Conservation (phyloP, 2,113 vertebrate species). For the Leptocoma aspasia region DNA sequence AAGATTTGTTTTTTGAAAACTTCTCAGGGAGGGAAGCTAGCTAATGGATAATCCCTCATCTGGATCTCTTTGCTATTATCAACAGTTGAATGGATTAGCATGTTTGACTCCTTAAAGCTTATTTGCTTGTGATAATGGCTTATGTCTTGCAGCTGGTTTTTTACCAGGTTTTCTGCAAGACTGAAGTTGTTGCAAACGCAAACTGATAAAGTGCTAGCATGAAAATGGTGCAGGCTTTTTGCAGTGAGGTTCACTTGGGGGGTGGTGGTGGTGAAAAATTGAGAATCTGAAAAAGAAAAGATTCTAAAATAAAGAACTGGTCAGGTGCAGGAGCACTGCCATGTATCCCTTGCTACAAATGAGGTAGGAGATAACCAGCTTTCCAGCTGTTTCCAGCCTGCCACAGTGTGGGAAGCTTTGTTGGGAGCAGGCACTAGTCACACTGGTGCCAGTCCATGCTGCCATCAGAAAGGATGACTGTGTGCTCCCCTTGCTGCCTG, state of each 20-base stretch:
- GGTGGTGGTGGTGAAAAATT: background rate
- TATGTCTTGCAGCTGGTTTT: background rate
- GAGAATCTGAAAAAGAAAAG: background rate
- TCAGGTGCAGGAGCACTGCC: background rate
- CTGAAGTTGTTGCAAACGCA: background rate
- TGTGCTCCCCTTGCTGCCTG: fast-evolving
- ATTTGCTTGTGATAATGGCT: background rate
- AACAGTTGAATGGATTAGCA: background rate
- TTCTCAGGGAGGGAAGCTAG: background rate
- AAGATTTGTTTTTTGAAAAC: background rate
- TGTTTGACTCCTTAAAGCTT: background rate
- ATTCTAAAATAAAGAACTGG: background rate
- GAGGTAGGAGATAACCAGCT: background rate
- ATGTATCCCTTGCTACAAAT: background rate
- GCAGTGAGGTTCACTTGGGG: background rate
- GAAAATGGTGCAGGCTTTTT: background rate
- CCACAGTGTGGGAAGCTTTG: background rate
- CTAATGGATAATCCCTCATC: background rate
- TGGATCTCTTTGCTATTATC: background rate
- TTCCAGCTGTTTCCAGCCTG: background rate
- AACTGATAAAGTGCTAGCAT: background rate
- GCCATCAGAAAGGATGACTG: background rate
- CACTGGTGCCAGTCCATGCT: background rate
- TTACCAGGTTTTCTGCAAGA: background rate
- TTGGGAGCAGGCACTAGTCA: background rate